Base-by-base conservation (phyloP, 2,797 vertebrate species). In the Pogoniulus pusillus region DNA sequence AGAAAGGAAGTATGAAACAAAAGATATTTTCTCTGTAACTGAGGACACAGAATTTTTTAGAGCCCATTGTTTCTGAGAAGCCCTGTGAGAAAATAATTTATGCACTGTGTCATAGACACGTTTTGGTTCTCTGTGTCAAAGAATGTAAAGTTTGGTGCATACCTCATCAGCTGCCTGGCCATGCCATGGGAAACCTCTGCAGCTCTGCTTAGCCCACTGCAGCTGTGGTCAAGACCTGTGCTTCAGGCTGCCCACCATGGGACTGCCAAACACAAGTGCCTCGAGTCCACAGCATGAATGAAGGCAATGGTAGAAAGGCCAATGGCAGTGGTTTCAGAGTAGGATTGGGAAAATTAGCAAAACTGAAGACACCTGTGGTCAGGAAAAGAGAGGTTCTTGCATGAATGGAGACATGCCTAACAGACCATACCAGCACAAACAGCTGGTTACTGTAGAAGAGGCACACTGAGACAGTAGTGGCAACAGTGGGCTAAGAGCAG, bases 201-300 rank as follows among this genome's bases (percentile, higher is more conserved):
- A 18, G 7, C 5, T 16, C 30, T 7, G 2, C 8, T 1, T 12
- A 53, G 23, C n/a, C 29, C 34, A 9, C 34, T 1, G 4, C 59
- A 55, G 59, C 47, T 49, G 47, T 49, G 34, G 7, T 53, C 26
- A 20, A 24, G 34, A 13, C 8, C 51, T 35, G 22, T 35, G 22
- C 64, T 82, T 37, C 39, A 43, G 37, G 9, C 37, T 1, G 3
- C 30, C 32, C 26, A 4, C 16, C 19, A 8, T 45, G 11, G 6
- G n/a, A 11, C 17, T 29, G 30, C 37, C 63, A 58, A 62, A 29
- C 8, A 4, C 35, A 32, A 34, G 49, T 20, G n/a, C 37, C 24
- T 80, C 66, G 30, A 62, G 29, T 59, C 22, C 49, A 24, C 85
- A 55, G 24, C 49, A 7, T 0, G 2, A 53, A 6, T 8, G 37